Base-by-base conservation (phyloP, 2,888 invertebrate species). In the Diarsia rubi region DNA sequence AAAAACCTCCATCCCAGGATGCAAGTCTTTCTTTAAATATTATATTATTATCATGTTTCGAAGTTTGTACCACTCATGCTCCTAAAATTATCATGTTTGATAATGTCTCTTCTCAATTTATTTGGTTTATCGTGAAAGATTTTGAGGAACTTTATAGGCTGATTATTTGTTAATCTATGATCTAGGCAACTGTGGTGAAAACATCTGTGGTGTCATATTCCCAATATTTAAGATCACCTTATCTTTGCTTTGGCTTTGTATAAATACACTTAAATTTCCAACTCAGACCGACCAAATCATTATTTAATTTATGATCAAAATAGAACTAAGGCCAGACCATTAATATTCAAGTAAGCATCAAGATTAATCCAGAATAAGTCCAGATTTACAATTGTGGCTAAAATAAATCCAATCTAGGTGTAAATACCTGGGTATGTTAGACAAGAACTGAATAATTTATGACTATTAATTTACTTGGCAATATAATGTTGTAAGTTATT, bases 401-500 rank as follows among this genome's bases (percentile, higher is more conserved):
- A 44, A 67, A 67, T 65, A 69, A 68, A 52, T 72, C 60, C 16
- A 14, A 31, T 60, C 42, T 31, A 75, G 42, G 24, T n/a, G n/a
- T 73, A 64, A 80, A 64, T 69, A 73, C 47, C 45, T 49, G 27
- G 45, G 60, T 59, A 49, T 37, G 52, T 52, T 16, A n/a, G 60
- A 82, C 80, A n/a, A 49, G 67, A 69, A 31, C 72, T 83, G 84
- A 72, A 83, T 75, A 64, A 75, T 75, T 67, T 83, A 79, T 69
- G 63, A 67, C 72, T 60, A 62, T 73, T 82, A 64, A 83, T 82
- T 72, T 75, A 79, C 75, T 75, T 72, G 69, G 63, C 70, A 64
- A 75, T 79, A 66, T 75, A 83, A 75, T 83, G 72, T 72, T 45
- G 59, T 75, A 64, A 72, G 65, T 78, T 83, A 83, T 83, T 79